Evolutionary conservation across 2,888 invertebrate genomes (phyloP), one percentile per base, ranked within the genome.

Genomic region (Copidosoma aretas): DNA sequence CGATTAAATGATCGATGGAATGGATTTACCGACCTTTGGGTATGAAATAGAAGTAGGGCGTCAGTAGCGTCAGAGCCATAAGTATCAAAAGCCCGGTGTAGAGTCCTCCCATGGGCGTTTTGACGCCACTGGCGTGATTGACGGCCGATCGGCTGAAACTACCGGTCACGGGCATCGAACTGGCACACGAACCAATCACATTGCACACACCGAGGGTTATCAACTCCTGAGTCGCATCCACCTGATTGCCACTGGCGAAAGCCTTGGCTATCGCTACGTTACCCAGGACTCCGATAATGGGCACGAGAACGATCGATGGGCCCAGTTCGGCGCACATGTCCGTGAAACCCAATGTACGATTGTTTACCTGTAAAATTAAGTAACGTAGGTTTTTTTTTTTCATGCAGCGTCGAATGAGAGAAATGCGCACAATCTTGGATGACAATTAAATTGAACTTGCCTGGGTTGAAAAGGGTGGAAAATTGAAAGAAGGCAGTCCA

Each of bases 181-280:
- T 91, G 60, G 94, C 92, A 78, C 96, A 95, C 0, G 94, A 92
- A 0, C 96, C 96, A 52, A 93, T 84, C 54, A 96, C 88, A 81
- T 96, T 97, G 72, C 94, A 91, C 60, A 94, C 81, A 0, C 94
- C 93, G 14, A 97, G 87, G 0, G 96, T 95, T 51, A 96, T 84
- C 52, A 97, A 85, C 84, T 97, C 97, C 80, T 96, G 94, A 0
- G 94, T 95, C 0, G 97, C 93, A 80, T 95, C 93, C 24, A 97
- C 90, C 54, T 91, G 90, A 69, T 90, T 89, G 1, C 93, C 93
- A 73, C 91, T 89, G 0, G 91, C 91, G 81, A 97, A 97, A 43
- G 97, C 95, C 84, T 97, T 97, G 5, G 95, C 96, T 74, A 97
- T 97, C 14, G 97, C 97, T 1, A 97, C 95, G 79, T 96, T 95